Percentiles rank a stretch among this genome's conserved stretches.
These are phyloP conservation scores for Patiria miniata DNA, from an alignment of 35 echinoderm and acorn worm species.

Conservation along the genomic window DNA sequence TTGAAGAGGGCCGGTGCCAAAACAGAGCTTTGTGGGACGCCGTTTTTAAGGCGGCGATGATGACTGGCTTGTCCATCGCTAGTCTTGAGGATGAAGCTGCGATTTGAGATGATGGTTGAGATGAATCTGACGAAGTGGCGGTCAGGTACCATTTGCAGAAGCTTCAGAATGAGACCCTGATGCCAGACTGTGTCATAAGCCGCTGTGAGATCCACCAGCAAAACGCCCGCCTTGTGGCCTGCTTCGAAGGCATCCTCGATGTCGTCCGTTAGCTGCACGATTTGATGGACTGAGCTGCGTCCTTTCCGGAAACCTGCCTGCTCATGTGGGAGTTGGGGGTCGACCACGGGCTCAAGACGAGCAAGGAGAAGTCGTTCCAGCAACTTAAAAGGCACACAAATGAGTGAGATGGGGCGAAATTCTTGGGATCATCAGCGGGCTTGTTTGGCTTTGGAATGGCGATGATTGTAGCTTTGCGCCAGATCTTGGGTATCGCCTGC, in stretches of 20 bases:
- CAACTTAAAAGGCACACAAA: constrained; percentile 43
- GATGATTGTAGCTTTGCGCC: constrained; percentile 39
- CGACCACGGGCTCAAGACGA: constrained; percentile 24
- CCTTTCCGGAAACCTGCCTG: too few species aligned
- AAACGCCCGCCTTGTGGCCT: too few species aligned
- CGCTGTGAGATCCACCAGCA: constrained; percentile 2
- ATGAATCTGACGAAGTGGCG: not conserved
- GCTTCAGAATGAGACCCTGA: not conserved
- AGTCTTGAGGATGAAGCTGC: constrained; percentile 17
- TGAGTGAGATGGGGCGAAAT: constrained; percentile 42
- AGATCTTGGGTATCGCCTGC: constrained; percentile 38
- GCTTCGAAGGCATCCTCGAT: too few species aligned
- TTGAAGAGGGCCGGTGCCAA: not conserved
- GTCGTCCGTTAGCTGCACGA: too few species aligned
- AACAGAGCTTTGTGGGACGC: not conserved
- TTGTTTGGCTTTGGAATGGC: constrained; percentile 46
- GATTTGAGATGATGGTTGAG: not conserved
- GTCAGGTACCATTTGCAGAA: not conserved
- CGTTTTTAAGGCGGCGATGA: not conserved
- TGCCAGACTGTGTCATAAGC: constrained; percentile 21
- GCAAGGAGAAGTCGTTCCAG: constrained; percentile 38
- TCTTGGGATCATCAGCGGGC: constrained; percentile 53
- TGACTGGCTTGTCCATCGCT: constrained; percentile 5
- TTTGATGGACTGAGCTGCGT: too few species aligned
- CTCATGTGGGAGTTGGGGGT: constrained; percentile 16